Evolutionary conservation across 1,140 invertebrate species (phyloP).

Genomic region (Rhyzopertha dominica): DNA sequence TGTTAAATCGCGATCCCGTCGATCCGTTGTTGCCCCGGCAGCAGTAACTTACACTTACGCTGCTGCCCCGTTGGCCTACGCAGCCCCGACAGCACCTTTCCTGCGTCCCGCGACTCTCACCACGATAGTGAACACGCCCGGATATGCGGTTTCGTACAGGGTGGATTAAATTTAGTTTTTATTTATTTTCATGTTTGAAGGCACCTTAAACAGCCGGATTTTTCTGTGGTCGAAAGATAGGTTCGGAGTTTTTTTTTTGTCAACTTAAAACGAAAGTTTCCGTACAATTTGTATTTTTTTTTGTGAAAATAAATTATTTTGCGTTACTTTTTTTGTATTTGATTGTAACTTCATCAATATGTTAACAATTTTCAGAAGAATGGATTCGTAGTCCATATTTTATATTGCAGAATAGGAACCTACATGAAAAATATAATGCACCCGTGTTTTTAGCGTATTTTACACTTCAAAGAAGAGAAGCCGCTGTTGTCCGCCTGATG

Average conservation of each 20-base stretch:
- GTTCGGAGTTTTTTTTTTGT: conserved; percentile 3
- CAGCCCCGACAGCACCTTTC: conserved; percentile 35
- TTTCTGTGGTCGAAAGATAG: conserved; percentile 17
- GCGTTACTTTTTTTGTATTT: no score
- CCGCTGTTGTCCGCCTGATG: no score
- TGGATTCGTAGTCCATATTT: no score
- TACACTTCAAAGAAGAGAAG: no score
- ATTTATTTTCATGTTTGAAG: neutral
- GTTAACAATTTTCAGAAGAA: no score
- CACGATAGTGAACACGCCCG: conserved; percentile 33
- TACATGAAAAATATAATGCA: no score
- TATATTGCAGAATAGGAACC: no score
- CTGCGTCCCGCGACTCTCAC: conserved; percentile 45
- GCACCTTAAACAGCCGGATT: conserved; percentile 6
- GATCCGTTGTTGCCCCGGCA: conserved; percentile 15
- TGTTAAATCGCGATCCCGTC: conserved; percentile 13
- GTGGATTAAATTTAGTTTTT: conserved; percentile 37
- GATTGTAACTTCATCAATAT: no score
- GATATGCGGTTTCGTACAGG: conserved; percentile 44
- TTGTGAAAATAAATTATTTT: no score
- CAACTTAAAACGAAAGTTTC: no score
- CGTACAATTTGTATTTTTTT: no score
- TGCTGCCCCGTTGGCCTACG: conserved; percentile 28
- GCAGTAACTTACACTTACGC: conserved; percentile 20
- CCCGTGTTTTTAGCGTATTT: no score